These are phyloP conservation scores for Sorex araneus DNA, from an alignment of 2,113 vertebrate genomes.

Conservation along the genomic window DNA sequence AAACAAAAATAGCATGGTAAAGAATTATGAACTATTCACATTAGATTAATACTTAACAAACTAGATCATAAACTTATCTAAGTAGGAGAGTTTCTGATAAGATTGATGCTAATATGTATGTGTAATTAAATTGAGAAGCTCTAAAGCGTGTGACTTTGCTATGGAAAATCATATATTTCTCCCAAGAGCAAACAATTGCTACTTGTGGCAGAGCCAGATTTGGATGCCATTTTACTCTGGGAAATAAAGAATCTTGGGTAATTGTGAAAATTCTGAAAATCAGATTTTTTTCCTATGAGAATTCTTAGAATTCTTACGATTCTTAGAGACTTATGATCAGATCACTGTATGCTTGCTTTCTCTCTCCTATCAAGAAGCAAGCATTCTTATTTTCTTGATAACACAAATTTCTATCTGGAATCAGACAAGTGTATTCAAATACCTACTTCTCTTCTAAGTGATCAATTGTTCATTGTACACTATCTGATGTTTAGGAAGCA, in stretches of 20 bases:
- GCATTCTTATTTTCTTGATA: not conserved
- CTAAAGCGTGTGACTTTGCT: not conserved
- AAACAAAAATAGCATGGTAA: slow-evolving; percentile 5
- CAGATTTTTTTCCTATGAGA: not conserved
- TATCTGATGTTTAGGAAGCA: slow-evolving; percentile 17
- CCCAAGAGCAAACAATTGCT: slow-evolving; percentile 18
- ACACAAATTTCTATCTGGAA: slow-evolving; percentile 39
- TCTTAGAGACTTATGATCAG: not conserved
- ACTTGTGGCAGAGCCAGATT: not conserved
- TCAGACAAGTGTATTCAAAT: slow-evolving; percentile 24
- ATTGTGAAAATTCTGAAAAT: slow-evolving; percentile 41
- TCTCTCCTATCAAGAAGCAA: slow-evolving; percentile 17
- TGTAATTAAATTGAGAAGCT: slow-evolving; percentile 1
- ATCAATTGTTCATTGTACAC: not conserved
- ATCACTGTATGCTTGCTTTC: not conserved
- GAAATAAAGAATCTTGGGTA: not conserved
- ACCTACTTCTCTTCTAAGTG: slow-evolving; percentile 10
- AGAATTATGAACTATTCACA: not conserved
- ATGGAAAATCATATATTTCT: slow-evolving; percentile 35
- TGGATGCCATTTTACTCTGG: slow-evolving; percentile 4
- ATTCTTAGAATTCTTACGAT: not conserved
- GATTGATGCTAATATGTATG: not conserved
- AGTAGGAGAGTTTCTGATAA: slow-evolving; percentile 23
- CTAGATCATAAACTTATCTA: not conserved
- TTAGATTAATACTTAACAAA: slow-evolving; percentile 9